These are phyloP conservation scores for Yponomeuta malinellus DNA, from an alignment of 2,888 invertebrate species.

Conservation along the genomic window DNA sequence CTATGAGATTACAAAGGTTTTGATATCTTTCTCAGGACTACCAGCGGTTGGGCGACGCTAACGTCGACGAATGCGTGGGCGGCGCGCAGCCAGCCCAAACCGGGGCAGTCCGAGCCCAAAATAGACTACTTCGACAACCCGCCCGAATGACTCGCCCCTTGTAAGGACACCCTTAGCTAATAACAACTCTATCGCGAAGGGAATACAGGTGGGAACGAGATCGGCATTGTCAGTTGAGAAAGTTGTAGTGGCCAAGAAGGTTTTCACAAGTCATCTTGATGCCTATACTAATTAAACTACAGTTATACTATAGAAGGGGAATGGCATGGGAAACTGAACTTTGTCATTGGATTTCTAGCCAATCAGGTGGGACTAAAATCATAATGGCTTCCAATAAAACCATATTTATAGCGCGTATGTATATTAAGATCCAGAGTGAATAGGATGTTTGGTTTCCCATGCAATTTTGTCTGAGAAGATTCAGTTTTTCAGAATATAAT, in stretches of 20 bases:
- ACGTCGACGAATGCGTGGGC: slow-evolving; percentile 66
- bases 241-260: too few species aligned
- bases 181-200: neutral
- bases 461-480: neutral
- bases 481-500: neutral
- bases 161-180: neutral
- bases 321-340: too few species aligned
- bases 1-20: too few species aligned
- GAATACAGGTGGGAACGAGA: neutral
- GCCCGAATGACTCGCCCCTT: slow-evolving; percentile 36
- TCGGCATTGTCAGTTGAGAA: too few species aligned
- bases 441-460: neutral
- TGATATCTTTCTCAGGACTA: slow-evolving; percentile 24
- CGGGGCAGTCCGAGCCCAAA: slow-evolving; percentile 30
- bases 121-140: slow-evolving; percentile 73
- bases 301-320: too few species aligned
- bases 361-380: too few species aligned
- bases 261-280: too few species aligned
- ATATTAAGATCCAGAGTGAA: too few species aligned
- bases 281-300: too few species aligned
- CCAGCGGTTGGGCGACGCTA: slow-evolving; percentile 64
- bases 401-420: too few species aligned
- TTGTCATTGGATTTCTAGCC: too few species aligned
- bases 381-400: too few species aligned
- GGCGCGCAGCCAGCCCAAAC: slow-evolving; percentile 44